phyloP scores from a whole-genome alignment of 2,113 vertebrate species.

The Stigmatopora argus region DNA sequence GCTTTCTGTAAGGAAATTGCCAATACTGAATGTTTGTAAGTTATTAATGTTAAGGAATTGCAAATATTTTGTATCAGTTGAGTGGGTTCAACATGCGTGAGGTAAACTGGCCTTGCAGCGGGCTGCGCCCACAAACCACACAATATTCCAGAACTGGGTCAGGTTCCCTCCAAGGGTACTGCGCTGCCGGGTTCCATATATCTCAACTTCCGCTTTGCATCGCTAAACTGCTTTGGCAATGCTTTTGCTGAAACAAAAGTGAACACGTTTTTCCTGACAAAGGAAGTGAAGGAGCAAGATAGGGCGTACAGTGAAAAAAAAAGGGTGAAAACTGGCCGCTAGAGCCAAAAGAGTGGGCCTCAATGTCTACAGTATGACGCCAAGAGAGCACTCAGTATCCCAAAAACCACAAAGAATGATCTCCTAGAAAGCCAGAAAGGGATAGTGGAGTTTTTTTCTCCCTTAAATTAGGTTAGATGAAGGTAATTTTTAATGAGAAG shows the following conservation, averaged over 20 bases:
- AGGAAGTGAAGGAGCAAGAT: conserved; percentile 21
- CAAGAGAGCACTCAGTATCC: conserved; percentile 30
- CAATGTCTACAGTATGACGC: conserved; percentile 34
- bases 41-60: conserved; percentile 27
- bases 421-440: conserved; percentile 33
- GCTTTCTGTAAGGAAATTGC: conserved; percentile 16
- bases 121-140: conserved; percentile 51
- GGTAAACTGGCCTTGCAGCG: conserved; percentile 44
- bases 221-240: conserved; percentile 33
- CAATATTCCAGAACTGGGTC: conserved; percentile 32
- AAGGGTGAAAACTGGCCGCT: conserved; percentile 12
- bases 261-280: conserved; percentile 35
- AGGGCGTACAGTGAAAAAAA: conserved; percentile 17
- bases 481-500: conserved; percentile 53
- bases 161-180: conserved; percentile 17
- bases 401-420: conserved; percentile 60
- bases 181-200: conserved; percentile 34
- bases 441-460: conserved; percentile 28
- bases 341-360: conserved; percentile 33
- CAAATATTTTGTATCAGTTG: conserved; percentile 29
- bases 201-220: conserved; percentile 35
- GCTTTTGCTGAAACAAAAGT: conserved; percentile 14
- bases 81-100: conserved; percentile 55
- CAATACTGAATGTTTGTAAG: not conserved
- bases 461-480: conserved; percentile 43